A percentile compares a stretch with the other conserved stretches of the same genome.
phyloP scores from a whole-genome alignment of 2,113 vertebrate species.

The Speoplatyrhinus poulsoni region DNA sequence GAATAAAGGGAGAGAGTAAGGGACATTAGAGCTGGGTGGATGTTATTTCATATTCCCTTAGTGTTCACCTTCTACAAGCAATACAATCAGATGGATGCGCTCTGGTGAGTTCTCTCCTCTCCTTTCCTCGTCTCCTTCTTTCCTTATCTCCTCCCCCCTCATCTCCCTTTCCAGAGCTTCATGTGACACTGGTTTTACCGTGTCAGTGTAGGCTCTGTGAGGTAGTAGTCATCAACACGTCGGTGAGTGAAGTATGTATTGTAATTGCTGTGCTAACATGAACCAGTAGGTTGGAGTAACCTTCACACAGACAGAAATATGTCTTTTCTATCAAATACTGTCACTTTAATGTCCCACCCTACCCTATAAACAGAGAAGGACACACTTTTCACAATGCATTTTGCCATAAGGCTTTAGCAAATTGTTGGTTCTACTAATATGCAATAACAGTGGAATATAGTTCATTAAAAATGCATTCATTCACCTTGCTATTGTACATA shows the following conservation, averaged over 20 bases:
- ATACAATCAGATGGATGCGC: too few relatives aligned
- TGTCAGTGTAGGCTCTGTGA: background rate
- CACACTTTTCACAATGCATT: background rate
- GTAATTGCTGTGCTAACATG: too few relatives aligned
- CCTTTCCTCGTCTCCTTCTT: background rate
- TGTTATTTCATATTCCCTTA: too few relatives aligned
- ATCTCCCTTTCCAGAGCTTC: background rate
- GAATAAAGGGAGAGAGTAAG: background rate
- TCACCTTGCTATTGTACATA: background rate
- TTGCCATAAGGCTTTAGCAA: background rate
- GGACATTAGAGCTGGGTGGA: background rate
- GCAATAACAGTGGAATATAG: background rate
- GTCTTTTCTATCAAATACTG: background rate
- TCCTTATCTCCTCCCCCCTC: background rate
- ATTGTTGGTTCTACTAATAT: background rate
- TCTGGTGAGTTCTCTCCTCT: background rate
- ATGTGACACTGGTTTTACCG: background rate
- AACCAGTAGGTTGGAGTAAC: too few relatives aligned
- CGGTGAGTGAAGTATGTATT: too few relatives aligned
- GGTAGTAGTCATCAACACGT: too few relatives aligned
- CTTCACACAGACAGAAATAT: too few relatives aligned
- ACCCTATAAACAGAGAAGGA: background rate
- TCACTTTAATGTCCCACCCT: too few relatives aligned
- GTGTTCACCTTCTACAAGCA: too few relatives aligned
- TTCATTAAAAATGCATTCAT: conserved; percentile 2